Base-by-base conservation (phyloP, 2,113 vertebrate genomes). In the Rhinopomastus cyanomelas region DNA sequence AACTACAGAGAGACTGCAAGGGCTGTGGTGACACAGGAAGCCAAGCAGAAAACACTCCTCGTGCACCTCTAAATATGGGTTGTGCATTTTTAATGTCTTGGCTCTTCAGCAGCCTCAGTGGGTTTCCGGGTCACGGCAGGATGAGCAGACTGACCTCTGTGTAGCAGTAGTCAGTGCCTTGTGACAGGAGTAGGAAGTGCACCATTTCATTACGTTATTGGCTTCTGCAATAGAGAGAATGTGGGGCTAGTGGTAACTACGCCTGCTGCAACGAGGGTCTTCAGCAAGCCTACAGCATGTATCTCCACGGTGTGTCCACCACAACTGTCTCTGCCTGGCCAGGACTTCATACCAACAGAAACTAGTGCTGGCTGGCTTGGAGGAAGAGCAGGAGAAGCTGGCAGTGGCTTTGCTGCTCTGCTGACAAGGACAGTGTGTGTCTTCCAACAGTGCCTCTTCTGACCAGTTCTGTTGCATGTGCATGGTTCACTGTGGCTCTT, bases 161-260 rank as follows among this genome's bases (percentile, higher is more conserved):
- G 25, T 39, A 22, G 34, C 22, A 30, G 34, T 14, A 19, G 55
- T 46, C 2, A 2, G 39, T 37, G n/a, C 39, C 49, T 44, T 44
- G 37, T 49, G 32, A 42, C 36, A 57, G 12, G 25, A 15, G 27
- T 15, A 26, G 30, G 4, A 67, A 74, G 29, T 11, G 12, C 22
- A 3, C 48, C 1, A 0, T 5, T 34, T 62, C 44, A 67, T 66
- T 17, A 44, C 1, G 0, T 20, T 36, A 15, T 27, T 62, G 27
- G 17, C 29, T 48, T 8, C 11, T 42, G 18, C 32, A 53, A 49
- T 52, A n/a, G 69, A 25, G 36, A 8, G 67, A 16, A 7, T 0
- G 3, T 16, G 36, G 27, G 46, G 17, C 3, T 12, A 6, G 39
- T 29, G 48, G 32, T 17, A 18, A 16, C 37, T 3, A 20, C 22